Conservation (phyloP, 2,113 vertebrate genomes). For the Zosterops borbonicus region DNA sequence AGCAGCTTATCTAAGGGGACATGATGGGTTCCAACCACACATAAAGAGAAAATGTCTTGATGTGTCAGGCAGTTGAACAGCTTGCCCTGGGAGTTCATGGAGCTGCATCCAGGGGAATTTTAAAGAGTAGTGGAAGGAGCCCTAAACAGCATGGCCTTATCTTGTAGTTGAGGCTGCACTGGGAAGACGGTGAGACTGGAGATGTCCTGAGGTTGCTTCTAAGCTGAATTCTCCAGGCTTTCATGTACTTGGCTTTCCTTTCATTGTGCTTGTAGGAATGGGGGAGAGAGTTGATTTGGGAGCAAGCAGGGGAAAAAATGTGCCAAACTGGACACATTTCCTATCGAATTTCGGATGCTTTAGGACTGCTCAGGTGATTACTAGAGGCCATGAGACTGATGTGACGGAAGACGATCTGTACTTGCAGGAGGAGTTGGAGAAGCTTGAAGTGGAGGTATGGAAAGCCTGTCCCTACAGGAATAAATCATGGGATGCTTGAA, state of each 20-base stretch:
- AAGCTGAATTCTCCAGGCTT: neutral
- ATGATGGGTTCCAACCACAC: neutral
- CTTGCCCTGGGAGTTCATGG: rapidly evolving
- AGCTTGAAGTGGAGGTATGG: neutral
- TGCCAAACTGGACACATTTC: neutral
- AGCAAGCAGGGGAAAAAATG: neutral
- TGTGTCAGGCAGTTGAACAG: neutral
- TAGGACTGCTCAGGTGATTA: slow-evolving; percentile 64
- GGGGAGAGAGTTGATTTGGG: neutral
- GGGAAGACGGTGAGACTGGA: neutral
- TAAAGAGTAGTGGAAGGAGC: neutral
- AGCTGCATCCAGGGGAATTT: neutral
- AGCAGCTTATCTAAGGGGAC: neutral
- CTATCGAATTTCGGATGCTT: neutral
- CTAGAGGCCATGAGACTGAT: neutral
- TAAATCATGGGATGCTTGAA: no score
- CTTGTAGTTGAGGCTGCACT: neutral
- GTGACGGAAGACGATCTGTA: neutral
- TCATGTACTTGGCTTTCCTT: neutral
- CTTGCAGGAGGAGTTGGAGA: neutral
- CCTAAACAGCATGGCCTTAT: neutral
- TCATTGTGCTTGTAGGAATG: neutral
- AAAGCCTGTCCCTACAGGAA: neutral
- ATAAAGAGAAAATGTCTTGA: neutral
- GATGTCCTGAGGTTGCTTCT: neutral